Percentiles rank a stretch among this genome's conserved stretches.
Evolutionary conservation across 2,888 invertebrate species (phyloP).

Genomic region (Netelia fuscicornis): DNA sequence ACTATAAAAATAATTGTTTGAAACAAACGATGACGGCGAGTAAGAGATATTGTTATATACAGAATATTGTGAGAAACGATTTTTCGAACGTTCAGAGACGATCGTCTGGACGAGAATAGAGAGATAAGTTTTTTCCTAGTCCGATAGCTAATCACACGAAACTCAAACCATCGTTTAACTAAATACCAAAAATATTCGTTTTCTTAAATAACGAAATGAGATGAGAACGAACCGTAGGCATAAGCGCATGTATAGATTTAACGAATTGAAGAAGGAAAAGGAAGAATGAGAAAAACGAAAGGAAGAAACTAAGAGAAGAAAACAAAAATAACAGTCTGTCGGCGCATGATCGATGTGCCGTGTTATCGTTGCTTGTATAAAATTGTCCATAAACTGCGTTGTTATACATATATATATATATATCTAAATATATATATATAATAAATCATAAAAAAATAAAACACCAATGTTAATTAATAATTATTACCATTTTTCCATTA

Average conservation of each 20-base stretch:
- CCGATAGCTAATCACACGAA: conserved; percentile 60
- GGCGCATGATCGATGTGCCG: conserved; percentile 34
- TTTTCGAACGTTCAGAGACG: conserved; percentile 26
- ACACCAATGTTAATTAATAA: not conserved
- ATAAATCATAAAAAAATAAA: conserved; percentile 39
- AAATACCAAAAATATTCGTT: conserved; percentile 53
- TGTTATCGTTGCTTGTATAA: conserved; percentile 63
- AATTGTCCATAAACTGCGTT: conserved; percentile 67
- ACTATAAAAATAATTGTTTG: conserved; percentile 56
- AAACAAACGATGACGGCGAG: conserved; percentile 13
- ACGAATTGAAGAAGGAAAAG: conserved; percentile 11
- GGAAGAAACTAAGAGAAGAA: conserved; percentile 7
- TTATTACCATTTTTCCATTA: not conserved
- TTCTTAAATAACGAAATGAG: conserved; percentile 25
- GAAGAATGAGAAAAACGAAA: not conserved
- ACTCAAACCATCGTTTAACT: conserved; percentile 27
- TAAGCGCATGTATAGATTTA: conserved; percentile 13
- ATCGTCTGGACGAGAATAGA: conserved; percentile 29
- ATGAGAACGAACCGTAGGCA: not conserved
- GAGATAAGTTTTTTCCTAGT: conserved; percentile 62
- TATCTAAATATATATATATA: conserved; percentile 19
- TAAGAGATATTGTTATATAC: conserved; percentile 53
- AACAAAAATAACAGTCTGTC: conserved; percentile 26
- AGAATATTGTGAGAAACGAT: conserved; percentile 27
- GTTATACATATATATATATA: conserved; percentile 41